Base-by-base conservation (phyloP, 2,113 vertebrate species). In the Suncus etruscus region DNA sequence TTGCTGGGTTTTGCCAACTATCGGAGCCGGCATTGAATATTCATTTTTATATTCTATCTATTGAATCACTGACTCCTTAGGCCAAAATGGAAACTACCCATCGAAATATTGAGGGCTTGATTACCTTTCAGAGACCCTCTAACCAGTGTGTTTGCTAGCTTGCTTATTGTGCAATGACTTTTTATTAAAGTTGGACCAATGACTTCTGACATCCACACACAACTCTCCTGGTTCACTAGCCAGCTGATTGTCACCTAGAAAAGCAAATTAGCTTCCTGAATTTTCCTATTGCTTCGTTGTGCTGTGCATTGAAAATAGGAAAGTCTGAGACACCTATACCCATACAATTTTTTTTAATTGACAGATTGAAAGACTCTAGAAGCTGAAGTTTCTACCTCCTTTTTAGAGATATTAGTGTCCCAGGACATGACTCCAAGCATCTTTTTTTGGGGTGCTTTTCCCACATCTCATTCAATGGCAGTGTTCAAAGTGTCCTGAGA, bases 1-100 rank as follows among this genome's bases (percentile, higher is more conserved):
- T 95, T 91, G 51, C 89, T 11, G 75, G 51, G 58, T 85, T 76
- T 50, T 86, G 73, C 75, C 90, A 83, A 91, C 91, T 92, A 29
- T 54, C 73, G 91, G 83, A 95, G 93, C 50, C 0, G 6, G 80
- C 90, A 25, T 63, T 94, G 86, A 39, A 91, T 69, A 85, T 39
- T 94, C 68, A 73, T 66, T 77, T 68, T 25, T 89, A 86, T 48
- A 72, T 47, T 84, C 87, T 85, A n/a, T 25, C 61, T 8, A 14
- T 18, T 29, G 92, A 95, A 86, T 50, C 90, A 68, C 84, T 3
- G 63, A 92, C 1, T 29, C 9, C 72, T 83, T 61, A 48, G 75
- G 15, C 0, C 7, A 70, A 91, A 90, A 77, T 32, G 51, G n/a
- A 75, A 90, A 84, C 0, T 0, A 27, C 47, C 22, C 25, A 74